These are phyloP conservation scores for Aegithalos caudatus DNA, from an alignment of 2,113 vertebrate species.

Conservation along the genomic window DNA sequence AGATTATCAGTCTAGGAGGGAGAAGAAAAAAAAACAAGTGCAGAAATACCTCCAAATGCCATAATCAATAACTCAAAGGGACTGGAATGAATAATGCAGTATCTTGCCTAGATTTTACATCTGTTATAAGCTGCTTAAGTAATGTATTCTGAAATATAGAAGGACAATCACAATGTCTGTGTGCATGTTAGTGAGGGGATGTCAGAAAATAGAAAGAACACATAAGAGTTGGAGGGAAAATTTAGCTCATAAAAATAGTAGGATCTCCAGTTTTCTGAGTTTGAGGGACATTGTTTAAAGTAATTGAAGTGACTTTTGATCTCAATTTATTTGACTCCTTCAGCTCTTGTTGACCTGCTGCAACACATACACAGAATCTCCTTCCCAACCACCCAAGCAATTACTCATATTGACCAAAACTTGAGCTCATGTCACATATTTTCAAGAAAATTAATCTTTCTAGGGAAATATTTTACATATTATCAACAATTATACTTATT, in stretches of 20 bases:
- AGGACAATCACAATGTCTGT: not conserved
- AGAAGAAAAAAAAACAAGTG: not conserved
- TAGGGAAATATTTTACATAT: not conserved
- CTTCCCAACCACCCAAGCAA: not conserved
- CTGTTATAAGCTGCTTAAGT: not conserved
- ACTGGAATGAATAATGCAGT: slow-evolving; percentile 21
- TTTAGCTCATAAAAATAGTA: not conserved
- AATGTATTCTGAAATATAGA: not conserved
- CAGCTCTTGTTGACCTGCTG: not conserved
- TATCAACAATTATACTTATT: not conserved
- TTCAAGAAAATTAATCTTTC: not conserved
- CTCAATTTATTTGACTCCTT: not conserved
- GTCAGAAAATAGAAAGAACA: not conserved
- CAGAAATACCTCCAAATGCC: slow-evolving; percentile 5
- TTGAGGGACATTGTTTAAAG: not conserved
- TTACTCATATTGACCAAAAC: not conserved
- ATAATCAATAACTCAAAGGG: slow-evolving; percentile 31
- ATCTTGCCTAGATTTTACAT: not conserved
- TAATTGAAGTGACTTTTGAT: not conserved
- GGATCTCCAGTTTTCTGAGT: not conserved
- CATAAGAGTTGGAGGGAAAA: not conserved
- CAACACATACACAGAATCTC: not conserved
- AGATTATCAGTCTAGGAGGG: not conserved
- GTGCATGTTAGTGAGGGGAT: not conserved
- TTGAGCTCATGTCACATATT: not conserved